phyloP scores from a whole-genome alignment of 2,888 invertebrate genomes.

The Phrixothrix hirtus region DNA sequence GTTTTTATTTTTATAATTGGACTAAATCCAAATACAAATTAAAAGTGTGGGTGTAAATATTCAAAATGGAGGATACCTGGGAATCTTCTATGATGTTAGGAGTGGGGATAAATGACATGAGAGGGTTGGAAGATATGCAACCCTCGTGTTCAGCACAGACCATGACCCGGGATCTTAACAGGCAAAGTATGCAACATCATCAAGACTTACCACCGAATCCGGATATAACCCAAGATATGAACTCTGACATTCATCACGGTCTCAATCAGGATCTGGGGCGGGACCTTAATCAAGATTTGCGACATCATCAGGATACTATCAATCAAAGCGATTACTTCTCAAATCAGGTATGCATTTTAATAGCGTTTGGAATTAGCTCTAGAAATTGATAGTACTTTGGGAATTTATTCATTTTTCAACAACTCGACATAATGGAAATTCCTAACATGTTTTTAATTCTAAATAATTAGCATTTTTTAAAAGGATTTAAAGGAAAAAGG shows the following conservation, averaged over 20 bases:
- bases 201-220: constrained; percentile 37
- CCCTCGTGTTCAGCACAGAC: constrained; percentile 38
- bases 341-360: constrained; percentile 44
- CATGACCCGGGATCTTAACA: constrained; percentile 42
- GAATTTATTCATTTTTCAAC: no score
- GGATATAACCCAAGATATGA: constrained; percentile 39
- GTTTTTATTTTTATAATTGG: no score
- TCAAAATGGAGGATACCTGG: constrained; percentile 57
- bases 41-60: constrained; percentile 35
- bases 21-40: constrained; percentile 14
- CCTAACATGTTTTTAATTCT: no score
- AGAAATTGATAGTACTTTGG: no score
- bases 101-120: constrained; percentile 51
- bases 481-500: no score
- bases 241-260: constrained; percentile 45
- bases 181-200: constrained; percentile 43
- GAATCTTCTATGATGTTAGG: constrained; percentile 57
- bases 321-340: constrained; percentile 46
- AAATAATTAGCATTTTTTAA: no score
- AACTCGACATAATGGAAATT: no score
- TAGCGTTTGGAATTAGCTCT: no score
- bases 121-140: constrained; percentile 49
- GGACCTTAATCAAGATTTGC: constrained; percentile 42
- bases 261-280: constrained; percentile 47
- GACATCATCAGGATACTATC: constrained; percentile 41